These are phyloP conservation scores for Cirrhinus molitorella DNA, from an alignment of 2,797 vertebrate species.

Conservation along the genomic window DNA sequence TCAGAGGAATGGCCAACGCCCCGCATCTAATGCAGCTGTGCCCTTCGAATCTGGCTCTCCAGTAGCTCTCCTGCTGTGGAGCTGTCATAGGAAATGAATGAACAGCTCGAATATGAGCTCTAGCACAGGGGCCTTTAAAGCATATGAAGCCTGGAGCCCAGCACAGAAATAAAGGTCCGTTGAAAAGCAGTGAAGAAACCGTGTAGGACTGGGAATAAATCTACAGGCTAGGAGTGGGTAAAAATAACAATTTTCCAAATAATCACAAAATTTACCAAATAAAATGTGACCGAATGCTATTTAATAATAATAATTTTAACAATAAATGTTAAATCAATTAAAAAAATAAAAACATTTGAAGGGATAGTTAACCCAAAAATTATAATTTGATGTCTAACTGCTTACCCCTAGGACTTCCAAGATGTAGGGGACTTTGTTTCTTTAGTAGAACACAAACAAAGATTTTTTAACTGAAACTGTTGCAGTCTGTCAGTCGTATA, in stretches of 20 bases:
- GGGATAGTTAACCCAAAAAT: too few species aligned
- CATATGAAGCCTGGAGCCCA: slow-evolving; percentile 48
- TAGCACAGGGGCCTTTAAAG: slow-evolving; percentile 8
- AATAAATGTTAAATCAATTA: background rate
- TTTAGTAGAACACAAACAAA: too few species aligned
- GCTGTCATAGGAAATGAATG: slow-evolving; percentile 38
- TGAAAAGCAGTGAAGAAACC: background rate
- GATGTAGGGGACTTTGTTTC: too few species aligned
- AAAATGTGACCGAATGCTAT: background rate
- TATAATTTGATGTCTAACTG: too few species aligned
- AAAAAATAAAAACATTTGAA: background rate
- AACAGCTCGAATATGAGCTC: slow-evolving; percentile 20
- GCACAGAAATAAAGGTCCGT: slow-evolving; percentile 68
- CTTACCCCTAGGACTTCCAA: too few species aligned
- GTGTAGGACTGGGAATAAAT: slow-evolving; percentile 20
- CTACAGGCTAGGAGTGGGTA: slow-evolving; percentile 15
- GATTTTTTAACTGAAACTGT: too few species aligned
- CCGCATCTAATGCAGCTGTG: background rate
- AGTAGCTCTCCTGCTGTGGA: slow-evolving; percentile 9
- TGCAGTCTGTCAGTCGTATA: too few species aligned
- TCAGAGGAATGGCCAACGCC: background rate
- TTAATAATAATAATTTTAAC: background rate
- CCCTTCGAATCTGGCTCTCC: background rate
- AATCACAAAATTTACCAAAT: background rate
- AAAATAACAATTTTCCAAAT: background rate